phyloP scores from a whole-genome alignment of 2,888 invertebrate genomes.

The Hypomecis atomaria region DNA sequence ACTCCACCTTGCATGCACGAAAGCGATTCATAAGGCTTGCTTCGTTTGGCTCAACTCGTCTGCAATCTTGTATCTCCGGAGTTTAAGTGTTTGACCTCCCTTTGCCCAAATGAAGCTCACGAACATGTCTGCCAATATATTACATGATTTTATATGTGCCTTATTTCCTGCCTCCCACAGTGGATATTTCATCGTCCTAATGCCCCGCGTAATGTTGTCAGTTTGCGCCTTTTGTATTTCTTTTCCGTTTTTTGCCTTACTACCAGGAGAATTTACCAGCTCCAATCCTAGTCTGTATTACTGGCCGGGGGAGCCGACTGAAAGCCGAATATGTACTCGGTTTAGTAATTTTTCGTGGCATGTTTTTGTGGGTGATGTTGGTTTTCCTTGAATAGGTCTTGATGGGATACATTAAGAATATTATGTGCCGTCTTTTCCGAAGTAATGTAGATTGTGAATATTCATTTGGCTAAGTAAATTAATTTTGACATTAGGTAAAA shows the following conservation, averaged over 20 bases:
- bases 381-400: constrained; percentile 39
- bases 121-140: constrained; percentile 64
- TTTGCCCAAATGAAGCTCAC: constrained; percentile 78
- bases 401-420: constrained; percentile 36
- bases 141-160: constrained; percentile 51
- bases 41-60: constrained; percentile 77
- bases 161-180: constrained; percentile 54
- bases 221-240: constrained; percentile 74
- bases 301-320: constrained; percentile 58
- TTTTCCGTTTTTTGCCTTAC: constrained; percentile 70
- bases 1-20: constrained; percentile 68
- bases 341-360: constrained; percentile 50
- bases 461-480: neutral
- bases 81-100: constrained; percentile 80
- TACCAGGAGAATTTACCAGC: constrained; percentile 72
- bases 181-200: constrained; percentile 50
- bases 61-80: constrained; percentile 80
- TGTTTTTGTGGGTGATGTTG: constrained; percentile 37
- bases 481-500: neutral
- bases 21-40: constrained; percentile 76
- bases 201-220: constrained; percentile 54
- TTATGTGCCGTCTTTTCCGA: constrained; percentile 1
- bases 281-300: constrained; percentile 69
- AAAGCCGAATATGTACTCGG: constrained; percentile 52
- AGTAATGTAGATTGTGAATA: neutral